Percentiles rank a stretch among this genome's conserved stretches.
Conservation (phyloP, 2,113 vertebrate species). For the Alosa alosa region DNA sequence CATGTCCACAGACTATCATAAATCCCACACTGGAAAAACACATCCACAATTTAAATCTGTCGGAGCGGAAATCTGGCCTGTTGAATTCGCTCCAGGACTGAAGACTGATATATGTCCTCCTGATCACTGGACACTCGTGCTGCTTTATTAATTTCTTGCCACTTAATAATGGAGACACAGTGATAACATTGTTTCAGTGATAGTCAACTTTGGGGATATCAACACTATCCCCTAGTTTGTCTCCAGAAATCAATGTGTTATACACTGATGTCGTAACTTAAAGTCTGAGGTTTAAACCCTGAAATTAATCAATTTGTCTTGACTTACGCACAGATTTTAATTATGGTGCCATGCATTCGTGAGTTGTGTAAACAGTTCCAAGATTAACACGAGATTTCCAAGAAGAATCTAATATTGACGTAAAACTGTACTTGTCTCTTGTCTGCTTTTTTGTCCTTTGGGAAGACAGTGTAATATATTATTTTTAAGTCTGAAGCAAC, state of each 20-base stretch:
- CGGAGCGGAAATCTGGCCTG: background rate
- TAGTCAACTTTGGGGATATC: background rate
- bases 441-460: background rate
- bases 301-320: background rate
- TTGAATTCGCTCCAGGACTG: background rate
- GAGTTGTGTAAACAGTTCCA: background rate
- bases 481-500: background rate
- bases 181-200: background rate
- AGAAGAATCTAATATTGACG: background rate
- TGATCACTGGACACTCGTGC: background rate
- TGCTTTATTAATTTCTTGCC: background rate
- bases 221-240: background rate
- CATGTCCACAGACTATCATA: background rate
- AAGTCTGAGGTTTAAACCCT: background rate
- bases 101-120: background rate
- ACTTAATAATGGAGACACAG: background rate
- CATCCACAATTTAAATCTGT: background rate
- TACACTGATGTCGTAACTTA: background rate
- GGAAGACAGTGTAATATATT: background rate
- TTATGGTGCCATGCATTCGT: background rate
- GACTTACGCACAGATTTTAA: background rate
- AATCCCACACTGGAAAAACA: conserved; percentile 3
- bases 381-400: background rate
- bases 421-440: background rate
- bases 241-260: background rate